Conservation (phyloP, 1,140 invertebrate species). For the Brachionus paranguensis region DNA sequence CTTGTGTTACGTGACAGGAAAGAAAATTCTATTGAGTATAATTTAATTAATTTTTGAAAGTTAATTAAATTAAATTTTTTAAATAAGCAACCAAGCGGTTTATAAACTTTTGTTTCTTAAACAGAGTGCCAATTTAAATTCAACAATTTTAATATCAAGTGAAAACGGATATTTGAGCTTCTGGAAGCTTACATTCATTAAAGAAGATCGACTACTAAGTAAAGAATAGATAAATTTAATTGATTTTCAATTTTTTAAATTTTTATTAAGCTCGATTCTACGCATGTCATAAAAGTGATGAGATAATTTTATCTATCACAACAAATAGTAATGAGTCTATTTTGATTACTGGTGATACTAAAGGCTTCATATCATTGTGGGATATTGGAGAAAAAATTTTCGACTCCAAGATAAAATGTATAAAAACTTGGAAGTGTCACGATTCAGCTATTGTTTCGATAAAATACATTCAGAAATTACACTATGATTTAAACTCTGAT, state of each 20-base stretch:
- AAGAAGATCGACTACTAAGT: slow-evolving; percentile 48
- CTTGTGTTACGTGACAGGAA: slow-evolving; percentile 37
- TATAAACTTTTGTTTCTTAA: slow-evolving; percentile 53
- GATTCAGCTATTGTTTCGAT: slow-evolving; percentile 51
- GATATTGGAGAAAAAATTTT: slow-evolving; percentile 44
- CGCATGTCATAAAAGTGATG: slow-evolving; percentile 46
- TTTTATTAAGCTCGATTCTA: slow-evolving; percentile 48
- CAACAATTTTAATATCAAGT: slow-evolving; percentile 51
- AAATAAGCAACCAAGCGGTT: slow-evolving; percentile 48
- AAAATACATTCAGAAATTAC: slow-evolving; percentile 45
- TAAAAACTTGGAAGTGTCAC: slow-evolving; percentile 48
- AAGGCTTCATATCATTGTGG: slow-evolving; percentile 49
- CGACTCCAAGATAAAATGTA: slow-evolving; percentile 44
- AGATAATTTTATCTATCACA: slow-evolving; percentile 50
- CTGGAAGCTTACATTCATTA: slow-evolving; percentile 49
- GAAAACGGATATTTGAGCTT: slow-evolving; percentile 48
- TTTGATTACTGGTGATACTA: slow-evolving; percentile 52
- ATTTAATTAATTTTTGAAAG: neutral
- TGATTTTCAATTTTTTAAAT: neutral
- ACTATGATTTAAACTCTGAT: slow-evolving; percentile 44
- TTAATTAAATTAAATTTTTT: neutral
- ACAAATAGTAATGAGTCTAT: slow-evolving; percentile 46
- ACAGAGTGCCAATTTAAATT: slow-evolving; percentile 44
- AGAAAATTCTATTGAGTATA: neutral
- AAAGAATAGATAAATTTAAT: neutral